Conservation (phyloP, 2,888 invertebrate species). For the Trachelus stipa region DNA sequence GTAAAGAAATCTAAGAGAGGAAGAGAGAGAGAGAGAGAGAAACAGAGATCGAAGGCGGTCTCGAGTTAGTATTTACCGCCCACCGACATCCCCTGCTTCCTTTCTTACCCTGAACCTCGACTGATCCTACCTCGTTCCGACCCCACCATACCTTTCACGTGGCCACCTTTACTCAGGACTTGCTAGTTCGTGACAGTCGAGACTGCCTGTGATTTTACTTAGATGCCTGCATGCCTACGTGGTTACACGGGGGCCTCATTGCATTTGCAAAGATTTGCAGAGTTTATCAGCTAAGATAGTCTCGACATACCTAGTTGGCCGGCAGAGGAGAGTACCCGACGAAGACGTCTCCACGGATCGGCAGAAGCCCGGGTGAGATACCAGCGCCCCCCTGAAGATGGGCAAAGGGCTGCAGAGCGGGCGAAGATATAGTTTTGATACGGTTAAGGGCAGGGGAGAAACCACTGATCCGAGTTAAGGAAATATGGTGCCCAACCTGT, state of each 20-base stretch:
- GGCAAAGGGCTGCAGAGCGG: no score
- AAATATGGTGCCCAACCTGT: no score
- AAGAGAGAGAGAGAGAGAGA: conserved; percentile 27
- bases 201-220: neutral
- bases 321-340: no score
- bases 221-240: neutral
- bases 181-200: conserved; percentile 5
- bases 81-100: conserved; percentile 52
- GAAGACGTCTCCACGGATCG: no score
- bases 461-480: no score
- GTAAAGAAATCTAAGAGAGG: conserved; percentile 30
- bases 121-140: conserved; percentile 20
- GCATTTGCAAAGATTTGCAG: neutral
- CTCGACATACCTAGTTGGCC: no score
- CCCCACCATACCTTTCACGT: conserved; percentile 36
- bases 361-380: no score
- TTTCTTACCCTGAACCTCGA: conserved; percentile 25
- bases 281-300: no score
- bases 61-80: conserved; percentile 59
- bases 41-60: conserved; percentile 57
- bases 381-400: no score
- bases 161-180: conserved; percentile 28
- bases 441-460: no score
- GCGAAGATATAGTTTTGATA: no score
- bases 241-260: neutral